Percentiles rank a stretch among this genome's conserved stretches.
Conservation (phyloP, 2,113 vertebrate genomes). For the Ceratotherium simum region DNA sequence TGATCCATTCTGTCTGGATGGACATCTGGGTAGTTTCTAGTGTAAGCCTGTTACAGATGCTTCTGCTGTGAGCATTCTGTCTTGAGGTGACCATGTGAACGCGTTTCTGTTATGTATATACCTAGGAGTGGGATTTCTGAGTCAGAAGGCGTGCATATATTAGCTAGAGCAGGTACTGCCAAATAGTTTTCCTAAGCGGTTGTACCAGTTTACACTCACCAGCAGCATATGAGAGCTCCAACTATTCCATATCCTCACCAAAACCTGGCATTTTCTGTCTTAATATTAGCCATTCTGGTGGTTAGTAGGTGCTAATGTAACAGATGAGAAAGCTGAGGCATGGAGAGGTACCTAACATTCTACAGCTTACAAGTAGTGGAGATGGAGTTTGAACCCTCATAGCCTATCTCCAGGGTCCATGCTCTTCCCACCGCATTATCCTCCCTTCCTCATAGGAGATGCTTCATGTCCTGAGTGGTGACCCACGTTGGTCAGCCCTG, state of each 20-base stretch:
- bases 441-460: not conserved
- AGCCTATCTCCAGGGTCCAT: not conserved
- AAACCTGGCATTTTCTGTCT: not conserved
- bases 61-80: not conserved
- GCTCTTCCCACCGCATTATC: not conserved
- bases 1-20: not conserved
- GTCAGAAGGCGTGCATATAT: not conserved
- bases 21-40: not conserved
- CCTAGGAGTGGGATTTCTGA: not conserved
- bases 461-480: not conserved
- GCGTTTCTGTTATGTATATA: not conserved
- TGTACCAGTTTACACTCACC: not conserved
- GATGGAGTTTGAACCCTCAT: not conserved
- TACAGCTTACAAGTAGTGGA: not conserved
- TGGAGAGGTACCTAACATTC: not conserved
- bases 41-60: no score
- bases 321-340: not conserved
- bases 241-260: not conserved
- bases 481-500: not conserved
- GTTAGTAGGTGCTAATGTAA: not conserved
- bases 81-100: not conserved
- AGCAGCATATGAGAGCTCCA: not conserved
- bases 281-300: not conserved
- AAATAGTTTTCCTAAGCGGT: not conserved
- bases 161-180: not conserved